These are phyloP conservation scores for Spea hammondii DNA, from an alignment of 2,797 vertebrate genomes.

Conservation along the genomic window DNA sequence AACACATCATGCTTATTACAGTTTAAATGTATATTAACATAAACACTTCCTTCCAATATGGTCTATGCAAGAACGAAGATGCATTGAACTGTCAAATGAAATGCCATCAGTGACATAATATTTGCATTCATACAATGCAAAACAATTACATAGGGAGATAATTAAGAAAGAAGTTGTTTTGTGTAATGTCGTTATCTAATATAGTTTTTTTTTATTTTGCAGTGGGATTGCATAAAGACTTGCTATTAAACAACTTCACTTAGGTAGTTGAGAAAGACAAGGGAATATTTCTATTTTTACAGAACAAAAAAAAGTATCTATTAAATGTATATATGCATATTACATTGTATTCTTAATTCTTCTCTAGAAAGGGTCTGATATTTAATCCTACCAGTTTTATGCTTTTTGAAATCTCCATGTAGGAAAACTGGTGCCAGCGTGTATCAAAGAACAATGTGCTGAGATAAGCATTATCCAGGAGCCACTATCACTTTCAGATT, in stretches of 20 bases:
- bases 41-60: background rate
- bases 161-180: slow-evolving; percentile 23
- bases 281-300: background rate
- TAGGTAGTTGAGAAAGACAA: slow-evolving; percentile 5
- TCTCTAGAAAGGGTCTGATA: no score
- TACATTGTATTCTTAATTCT: no score
- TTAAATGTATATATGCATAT: no score
- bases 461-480: no score
- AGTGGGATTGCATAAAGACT: slow-evolving; percentile 21
- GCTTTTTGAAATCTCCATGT: no score
- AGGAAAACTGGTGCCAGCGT: no score
- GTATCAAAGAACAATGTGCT: no score
- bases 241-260: background rate
- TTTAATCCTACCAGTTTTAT: no score
- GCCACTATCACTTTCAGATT: no score
- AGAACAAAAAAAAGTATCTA: no score
- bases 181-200: slow-evolving; percentile 17
- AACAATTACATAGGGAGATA: slow-evolving; percentile 21
- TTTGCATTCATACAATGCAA: slow-evolving; percentile 18
- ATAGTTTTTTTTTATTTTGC: slow-evolving; percentile 24
- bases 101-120: slow-evolving; percentile 1
- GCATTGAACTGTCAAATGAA: slow-evolving; percentile 26
- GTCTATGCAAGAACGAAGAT: background rate
- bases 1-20: background rate
- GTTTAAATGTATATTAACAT: background rate